Evolutionary conservation across 1,140 invertebrate genomes (phyloP).

Genomic region (Platyura marginata): DNA sequence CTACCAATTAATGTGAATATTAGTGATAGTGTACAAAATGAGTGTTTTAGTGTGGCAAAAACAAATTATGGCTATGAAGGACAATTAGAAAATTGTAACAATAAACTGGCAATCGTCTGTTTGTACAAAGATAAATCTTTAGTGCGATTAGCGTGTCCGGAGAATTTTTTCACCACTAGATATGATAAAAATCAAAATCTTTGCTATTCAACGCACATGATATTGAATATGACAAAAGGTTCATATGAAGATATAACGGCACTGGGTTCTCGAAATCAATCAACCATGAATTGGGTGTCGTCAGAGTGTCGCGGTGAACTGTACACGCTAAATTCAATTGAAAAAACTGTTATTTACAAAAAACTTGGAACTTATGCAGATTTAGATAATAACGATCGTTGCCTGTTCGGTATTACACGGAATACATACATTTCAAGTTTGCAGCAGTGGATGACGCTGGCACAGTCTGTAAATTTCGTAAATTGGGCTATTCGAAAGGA

Average conservation of each 20-base stretch:
- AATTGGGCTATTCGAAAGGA: slow-evolving; percentile 8
- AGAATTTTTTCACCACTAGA: slow-evolving; percentile 9
- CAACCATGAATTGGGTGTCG: neutral
- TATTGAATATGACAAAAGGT: neutral
- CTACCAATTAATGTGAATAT: slow-evolving; percentile 4
- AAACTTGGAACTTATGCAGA: neutral
- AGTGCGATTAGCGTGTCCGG: slow-evolving; percentile 11
- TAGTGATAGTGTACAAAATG: neutral
- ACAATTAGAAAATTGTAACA: slow-evolving; percentile 7
- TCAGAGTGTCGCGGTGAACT: neutral
- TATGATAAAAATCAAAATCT: slow-evolving; percentile 4
- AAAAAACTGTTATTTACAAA: neutral
- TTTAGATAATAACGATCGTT: neutral
- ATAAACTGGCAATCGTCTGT: slow-evolving; percentile 11
- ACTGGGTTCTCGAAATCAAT: neutral
- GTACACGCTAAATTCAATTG: neutral
- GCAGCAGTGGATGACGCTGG: neutral
- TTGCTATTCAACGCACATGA: neutral
- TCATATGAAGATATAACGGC: neutral
- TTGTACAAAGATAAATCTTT: slow-evolving; percentile 10
- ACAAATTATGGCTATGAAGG: neutral
- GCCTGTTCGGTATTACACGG: neutral
- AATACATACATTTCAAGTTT: neutral
- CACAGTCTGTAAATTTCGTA: slow-evolving; percentile 1
- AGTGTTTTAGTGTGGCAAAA: slow-evolving; percentile 8